A percentile compares a stretch with the other conserved stretches of the same genome.
Evolutionary conservation across 2,797 vertebrate species (phyloP).

Genomic region (Xenopus petersii): DNA sequence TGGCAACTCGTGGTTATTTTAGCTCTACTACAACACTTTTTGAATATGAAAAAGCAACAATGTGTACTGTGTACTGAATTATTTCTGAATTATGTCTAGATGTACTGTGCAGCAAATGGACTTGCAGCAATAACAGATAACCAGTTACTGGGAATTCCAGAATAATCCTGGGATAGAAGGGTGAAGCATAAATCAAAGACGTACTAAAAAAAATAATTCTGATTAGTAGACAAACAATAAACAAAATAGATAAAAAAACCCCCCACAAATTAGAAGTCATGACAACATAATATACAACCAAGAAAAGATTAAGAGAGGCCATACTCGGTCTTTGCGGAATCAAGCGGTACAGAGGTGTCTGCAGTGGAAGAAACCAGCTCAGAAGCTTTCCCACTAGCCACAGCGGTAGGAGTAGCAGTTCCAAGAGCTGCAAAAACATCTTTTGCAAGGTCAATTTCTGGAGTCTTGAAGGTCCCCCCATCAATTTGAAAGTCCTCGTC

Average conservation of each 20-base stretch:
- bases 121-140: no score
- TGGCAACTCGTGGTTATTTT: no score
- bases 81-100: no score
- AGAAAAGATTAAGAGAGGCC: conserved; percentile 81
- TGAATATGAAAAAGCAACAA: no score
- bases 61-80: no score
- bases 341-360: conserved; percentile 72
- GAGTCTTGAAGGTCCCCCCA: conserved; percentile 85
- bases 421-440: conserved; percentile 90
- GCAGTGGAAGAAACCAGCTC: conserved; percentile 72
- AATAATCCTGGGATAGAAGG: no score
- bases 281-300: conserved; percentile 59
- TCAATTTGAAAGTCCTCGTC: conserved; percentile 89
- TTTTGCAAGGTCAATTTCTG: conserved; percentile 86
- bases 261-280: conserved; percentile 51
- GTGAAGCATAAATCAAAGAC: no score
- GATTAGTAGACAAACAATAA: no score
- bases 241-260: background rate
- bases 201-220: no score
- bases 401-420: conserved; percentile 66
- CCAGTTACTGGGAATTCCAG: no score
- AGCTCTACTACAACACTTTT: no score
- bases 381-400: conserved; percentile 67
- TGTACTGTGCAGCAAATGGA: no score
- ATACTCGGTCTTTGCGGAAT: conserved; percentile 93